These are phyloP conservation scores for Crocidura indochinensis DNA, from an alignment of 2,797 vertebrate genomes.

Conservation along the genomic window DNA sequence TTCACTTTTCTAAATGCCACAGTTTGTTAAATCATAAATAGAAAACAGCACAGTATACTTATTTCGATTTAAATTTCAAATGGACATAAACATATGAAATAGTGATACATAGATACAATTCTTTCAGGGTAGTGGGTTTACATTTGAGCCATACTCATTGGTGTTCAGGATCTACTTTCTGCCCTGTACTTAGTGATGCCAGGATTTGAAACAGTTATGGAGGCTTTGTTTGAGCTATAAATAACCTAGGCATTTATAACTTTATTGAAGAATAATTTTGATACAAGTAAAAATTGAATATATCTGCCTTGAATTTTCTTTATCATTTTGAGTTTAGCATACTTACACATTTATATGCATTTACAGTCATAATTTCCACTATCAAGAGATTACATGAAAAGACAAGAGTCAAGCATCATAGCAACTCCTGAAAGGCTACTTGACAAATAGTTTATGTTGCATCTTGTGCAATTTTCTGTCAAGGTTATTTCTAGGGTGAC, in stretches of 20 bases:
- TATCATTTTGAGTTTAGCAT: slow-evolving; percentile 17
- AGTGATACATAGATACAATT: no score
- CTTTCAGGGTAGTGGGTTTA: no score
- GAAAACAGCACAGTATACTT: no score
- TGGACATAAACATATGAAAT: no score
- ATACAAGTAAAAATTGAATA: slow-evolving; percentile 62
- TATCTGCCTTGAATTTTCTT: slow-evolving; percentile 60
- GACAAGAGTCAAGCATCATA: slow-evolving; percentile 57
- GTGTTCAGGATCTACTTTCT: no score
- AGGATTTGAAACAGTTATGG: background rate
- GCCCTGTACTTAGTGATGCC: no score
- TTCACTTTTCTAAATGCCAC: no score
- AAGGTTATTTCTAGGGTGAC: slow-evolving; percentile 90
- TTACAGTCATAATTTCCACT: background rate
- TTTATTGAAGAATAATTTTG: slow-evolving; percentile 77
- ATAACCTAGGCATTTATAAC: slow-evolving; percentile 56
- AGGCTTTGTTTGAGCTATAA: slow-evolving; percentile 65
- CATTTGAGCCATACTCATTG: no score
- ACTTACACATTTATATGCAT: background rate
- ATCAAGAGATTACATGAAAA: slow-evolving; percentile 78
- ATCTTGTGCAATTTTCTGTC: slow-evolving; percentile 84
- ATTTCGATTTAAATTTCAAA: no score
- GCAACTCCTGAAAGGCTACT: slow-evolving; percentile 76
- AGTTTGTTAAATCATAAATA: no score
- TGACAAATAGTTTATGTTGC: slow-evolving; percentile 79